Percentiles rank a stretch among this genome's conserved stretches.
These are phyloP conservation scores for Eumaeus atala DNA, from an alignment of 1,140 invertebrate species.

Conservation along the genomic window DNA sequence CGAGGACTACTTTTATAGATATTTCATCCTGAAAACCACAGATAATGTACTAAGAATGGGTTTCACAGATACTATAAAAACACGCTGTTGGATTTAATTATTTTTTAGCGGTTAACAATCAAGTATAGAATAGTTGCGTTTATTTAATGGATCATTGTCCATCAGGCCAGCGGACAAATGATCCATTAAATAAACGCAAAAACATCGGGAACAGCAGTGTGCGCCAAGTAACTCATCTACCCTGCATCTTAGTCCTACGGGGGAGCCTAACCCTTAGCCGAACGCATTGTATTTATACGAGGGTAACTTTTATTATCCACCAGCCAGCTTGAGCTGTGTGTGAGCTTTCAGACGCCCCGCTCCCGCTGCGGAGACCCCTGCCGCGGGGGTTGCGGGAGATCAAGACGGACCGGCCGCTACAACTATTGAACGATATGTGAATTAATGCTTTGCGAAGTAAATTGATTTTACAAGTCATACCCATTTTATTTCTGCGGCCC, in stretches of 20 bases:
- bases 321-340: slow-evolving; percentile 36
- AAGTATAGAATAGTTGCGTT: too few species aligned
- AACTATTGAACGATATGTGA: slow-evolving; percentile 59
- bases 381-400: slow-evolving; percentile 26
- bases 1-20: too few species aligned
- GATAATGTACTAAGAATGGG: too few species aligned
- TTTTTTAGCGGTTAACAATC: too few species aligned
- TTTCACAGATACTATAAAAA: background rate
- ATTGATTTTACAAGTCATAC: slow-evolving; percentile 60
- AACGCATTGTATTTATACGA: slow-evolving; percentile 59
- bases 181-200: background rate
- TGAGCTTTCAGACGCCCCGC: slow-evolving; percentile 35
- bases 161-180: background rate
- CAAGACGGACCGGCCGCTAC: slow-evolving; percentile 32
- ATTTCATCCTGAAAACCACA: too few species aligned
- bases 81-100: background rate
- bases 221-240: slow-evolving; percentile 3
- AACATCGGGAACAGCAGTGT: background rate
- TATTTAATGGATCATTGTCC: too few species aligned
- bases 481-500: background rate
- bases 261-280: slow-evolving; percentile 41
- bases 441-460: slow-evolving; percentile 65
- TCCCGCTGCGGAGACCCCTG: slow-evolving; percentile 16
- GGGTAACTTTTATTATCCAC: slow-evolving; percentile 66
- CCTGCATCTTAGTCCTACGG: slow-evolving; percentile 39